Percentiles rank a stretch among this genome's conserved stretches.
Conservation (phyloP, 1,140 invertebrate genomes). For the Procambarus clarkii region DNA sequence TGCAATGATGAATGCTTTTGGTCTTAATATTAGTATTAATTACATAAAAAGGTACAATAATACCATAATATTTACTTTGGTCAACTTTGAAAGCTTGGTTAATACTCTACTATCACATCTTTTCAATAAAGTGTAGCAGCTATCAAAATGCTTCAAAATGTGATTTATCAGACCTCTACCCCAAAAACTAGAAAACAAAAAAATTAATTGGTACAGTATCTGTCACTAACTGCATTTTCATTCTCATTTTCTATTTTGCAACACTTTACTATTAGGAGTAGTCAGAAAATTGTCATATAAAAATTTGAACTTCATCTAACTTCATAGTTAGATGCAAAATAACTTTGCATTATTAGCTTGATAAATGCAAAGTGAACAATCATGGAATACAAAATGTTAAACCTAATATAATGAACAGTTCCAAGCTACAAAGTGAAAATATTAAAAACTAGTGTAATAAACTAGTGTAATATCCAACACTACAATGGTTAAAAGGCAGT, state of each 20-base stretch:
- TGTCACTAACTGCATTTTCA: slow-evolving; percentile 42
- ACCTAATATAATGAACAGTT: slow-evolving; percentile 67
- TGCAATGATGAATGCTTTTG: slow-evolving; percentile 66
- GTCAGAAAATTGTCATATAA: slow-evolving; percentile 67
- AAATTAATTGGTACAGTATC: slow-evolving; percentile 49
- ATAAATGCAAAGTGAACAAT: slow-evolving; percentile 65
- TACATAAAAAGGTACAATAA: slow-evolving; percentile 66
- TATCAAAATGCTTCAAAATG: slow-evolving; percentile 47
- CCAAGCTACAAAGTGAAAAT: slow-evolving; percentile 70
- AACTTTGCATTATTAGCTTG: slow-evolving; percentile 61
- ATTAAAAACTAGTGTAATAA: slow-evolving; percentile 70
- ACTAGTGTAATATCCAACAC: slow-evolving; percentile 68
- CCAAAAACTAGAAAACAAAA: slow-evolving; percentile 44
- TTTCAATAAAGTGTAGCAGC: slow-evolving; percentile 46
- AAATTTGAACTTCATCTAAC: slow-evolving; percentile 68
- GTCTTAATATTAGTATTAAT: slow-evolving; percentile 61
- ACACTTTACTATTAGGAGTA: slow-evolving; percentile 62
- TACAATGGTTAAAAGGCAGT: slow-evolving; percentile 70
- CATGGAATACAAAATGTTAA: slow-evolving; percentile 66
- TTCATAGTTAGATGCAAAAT: slow-evolving; percentile 61
- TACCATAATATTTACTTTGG: slow-evolving; percentile 64
- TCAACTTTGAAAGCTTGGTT: slow-evolving; percentile 66
- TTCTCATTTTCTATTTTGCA: slow-evolving; percentile 33
- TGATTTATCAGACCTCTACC: slow-evolving; percentile 57
- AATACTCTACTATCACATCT: slow-evolving; percentile 65